Evolutionary conservation across 2,797 vertebrate genomes (phyloP), one percentile per base, ranked within the genome.

Genomic region (Harpagifer antarcticus): DNA sequence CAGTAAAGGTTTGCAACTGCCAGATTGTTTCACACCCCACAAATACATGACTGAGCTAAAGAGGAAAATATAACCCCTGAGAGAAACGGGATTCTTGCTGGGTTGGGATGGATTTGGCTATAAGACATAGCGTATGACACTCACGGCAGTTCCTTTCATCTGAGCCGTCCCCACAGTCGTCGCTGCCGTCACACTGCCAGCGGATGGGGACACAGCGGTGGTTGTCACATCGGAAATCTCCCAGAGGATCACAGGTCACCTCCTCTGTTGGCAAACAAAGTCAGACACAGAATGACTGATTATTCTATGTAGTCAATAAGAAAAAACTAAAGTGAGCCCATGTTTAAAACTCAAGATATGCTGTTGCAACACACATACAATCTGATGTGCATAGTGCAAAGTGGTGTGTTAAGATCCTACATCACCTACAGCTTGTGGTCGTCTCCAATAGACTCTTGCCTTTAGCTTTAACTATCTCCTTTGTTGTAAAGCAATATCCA

Each of bases 221-320:
- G 82, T 94, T 94, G 67, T 94, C 92, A 64, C 93, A 94, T 48
- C 92, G 87, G 78, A 95, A 94, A 85, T 94, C 94, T 64, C 93
- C 90, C 53, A 84, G 47, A 48, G 93, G 92, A 76, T 94, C 92
- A 57, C 93, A 94, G 68, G 93, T 93, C 68, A 94, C 54, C 3
- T 55, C 82, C 90, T 92, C 93, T 95, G 89, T 86, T 50, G 14
- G 16, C 58, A 10, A 14, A 57, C 19, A 61, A 53, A 71, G 44
- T 33, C 63, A 66, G 49, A 65, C 17, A 27, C 23, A 27, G 23
- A 4, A 27, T 27, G 23, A 27, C 23, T 27, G 23, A 27, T 27
- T 0, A 27, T 27, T 74, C 17, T 37, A 49, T 59, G 44, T 44
- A 65, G 55, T 47, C 9, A 68, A 33, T 33, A 13, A 49, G 33